Percentiles rank a stretch among this genome's conserved stretches.
Evolutionary conservation across 2,797 vertebrate species (phyloP).

Genomic region (Mionectes olivaceus): DNA sequence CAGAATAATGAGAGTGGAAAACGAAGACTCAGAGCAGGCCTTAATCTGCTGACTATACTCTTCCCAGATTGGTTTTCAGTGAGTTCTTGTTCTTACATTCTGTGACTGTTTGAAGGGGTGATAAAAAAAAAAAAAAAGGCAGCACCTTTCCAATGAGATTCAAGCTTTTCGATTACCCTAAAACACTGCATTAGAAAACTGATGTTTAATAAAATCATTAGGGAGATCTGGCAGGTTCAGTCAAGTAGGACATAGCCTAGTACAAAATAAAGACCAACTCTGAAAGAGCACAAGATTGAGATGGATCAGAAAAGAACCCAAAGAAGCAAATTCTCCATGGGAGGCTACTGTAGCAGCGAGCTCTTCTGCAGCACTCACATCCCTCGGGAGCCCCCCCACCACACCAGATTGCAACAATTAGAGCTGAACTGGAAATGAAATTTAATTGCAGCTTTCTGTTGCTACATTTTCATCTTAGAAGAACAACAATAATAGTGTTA

Average conservation of each 20-base stretch:
- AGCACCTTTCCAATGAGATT: neutral
- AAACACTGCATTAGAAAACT: neutral
- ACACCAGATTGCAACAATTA: neutral
- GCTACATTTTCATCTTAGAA: neutral
- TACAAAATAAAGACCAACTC: neutral
- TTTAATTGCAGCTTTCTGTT: neutral
- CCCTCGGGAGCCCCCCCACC: neutral
- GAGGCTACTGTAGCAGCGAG: neutral
- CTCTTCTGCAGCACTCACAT: neutral
- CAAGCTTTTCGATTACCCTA: neutral
- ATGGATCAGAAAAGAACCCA: neutral
- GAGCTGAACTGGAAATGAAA: neutral
- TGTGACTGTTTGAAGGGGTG: neutral
- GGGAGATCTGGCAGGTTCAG: neutral
- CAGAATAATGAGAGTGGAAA: neutral
- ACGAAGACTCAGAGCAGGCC: neutral
- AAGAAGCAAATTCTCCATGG: neutral
- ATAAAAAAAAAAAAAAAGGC: neutral
- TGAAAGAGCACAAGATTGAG: neutral
- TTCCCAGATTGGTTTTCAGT: neutral
- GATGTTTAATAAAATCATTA: neutral
- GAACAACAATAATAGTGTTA: neutral
- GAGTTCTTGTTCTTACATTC: neutral
- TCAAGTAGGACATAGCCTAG: neutral
- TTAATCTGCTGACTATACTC: conserved; percentile 1